Conservation (phyloP, 2,113 vertebrate genomes). For the Muntiacus reevesi region DNA sequence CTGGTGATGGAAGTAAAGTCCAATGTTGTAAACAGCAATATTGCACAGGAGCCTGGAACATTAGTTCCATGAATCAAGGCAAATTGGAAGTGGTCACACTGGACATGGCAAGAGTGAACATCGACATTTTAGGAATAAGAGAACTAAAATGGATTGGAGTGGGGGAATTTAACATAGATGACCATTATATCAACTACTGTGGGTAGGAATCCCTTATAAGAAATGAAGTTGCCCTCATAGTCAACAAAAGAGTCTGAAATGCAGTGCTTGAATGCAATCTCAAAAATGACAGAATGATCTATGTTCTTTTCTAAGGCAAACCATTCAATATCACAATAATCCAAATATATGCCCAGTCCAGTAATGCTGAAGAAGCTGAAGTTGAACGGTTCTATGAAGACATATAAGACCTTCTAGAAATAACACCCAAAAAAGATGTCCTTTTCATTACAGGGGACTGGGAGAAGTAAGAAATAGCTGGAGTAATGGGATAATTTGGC, state of each 20-base stretch:
- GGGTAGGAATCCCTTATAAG: neutral
- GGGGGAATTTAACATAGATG: neutral
- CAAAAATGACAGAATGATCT: neutral
- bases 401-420: neutral
- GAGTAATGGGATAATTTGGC: neutral
- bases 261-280: neutral
- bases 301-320: neutral
- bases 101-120: neutral
- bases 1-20: neutral
- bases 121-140: neutral
- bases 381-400: neutral
- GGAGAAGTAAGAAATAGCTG: neutral
- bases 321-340: neutral
- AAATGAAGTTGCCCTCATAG: neutral
- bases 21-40: neutral
- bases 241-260: neutral
- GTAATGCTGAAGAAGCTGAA: neutral
- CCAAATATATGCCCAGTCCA: neutral
- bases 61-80: neutral
- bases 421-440: fast-evolving
- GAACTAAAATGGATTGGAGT: neutral
- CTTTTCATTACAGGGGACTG: neutral
- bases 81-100: neutral
- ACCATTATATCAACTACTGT: neutral
- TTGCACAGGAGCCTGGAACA: neutral